Conservation (phyloP, 1,140 invertebrate species). For the Drosophila ambigua region DNA sequence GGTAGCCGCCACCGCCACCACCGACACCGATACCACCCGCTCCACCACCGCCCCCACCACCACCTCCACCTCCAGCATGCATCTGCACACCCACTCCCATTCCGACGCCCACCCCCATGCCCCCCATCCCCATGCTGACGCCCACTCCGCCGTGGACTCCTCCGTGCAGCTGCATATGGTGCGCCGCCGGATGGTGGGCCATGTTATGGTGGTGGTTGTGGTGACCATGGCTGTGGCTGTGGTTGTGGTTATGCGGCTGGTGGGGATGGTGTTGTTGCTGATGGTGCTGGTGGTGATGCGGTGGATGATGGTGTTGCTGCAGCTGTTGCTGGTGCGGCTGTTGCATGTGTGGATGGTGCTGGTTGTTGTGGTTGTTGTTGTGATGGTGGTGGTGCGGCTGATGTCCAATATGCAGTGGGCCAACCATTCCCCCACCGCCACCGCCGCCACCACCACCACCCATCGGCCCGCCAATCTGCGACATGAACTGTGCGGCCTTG, state of each 20-base stretch:
- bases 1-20: constrained; percentile 58
- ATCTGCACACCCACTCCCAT: constrained; percentile 51
- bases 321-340: constrained; percentile 41
- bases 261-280: constrained; percentile 31
- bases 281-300: constrained; percentile 23
- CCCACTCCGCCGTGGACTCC: constrained; percentile 36
- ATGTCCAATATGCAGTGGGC: constrained; percentile 37
- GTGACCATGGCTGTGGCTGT: constrained; percentile 30
- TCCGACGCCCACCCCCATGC: constrained; percentile 52
- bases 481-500: constrained; percentile 87
- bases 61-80: constrained; percentile 44
- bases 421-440: constrained; percentile 11
- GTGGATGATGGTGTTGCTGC: constrained; percentile 42
- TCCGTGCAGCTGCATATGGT: constrained; percentile 69
- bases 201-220: constrained; percentile 31
- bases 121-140: constrained; percentile 48
- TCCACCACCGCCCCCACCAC: constrained; percentile 18
- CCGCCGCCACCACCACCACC: constrained; percentile 18
- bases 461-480: constrained; percentile 66
- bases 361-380: constrained; percentile 21
- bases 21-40: constrained; percentile 32
- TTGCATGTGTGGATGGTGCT: constrained; percentile 44
- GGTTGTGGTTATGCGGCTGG: constrained; percentile 26
- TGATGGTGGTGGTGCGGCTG: constrained; percentile 35
- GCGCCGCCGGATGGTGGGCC: constrained; percentile 38